Percentiles rank a stretch among this genome's conserved stretches.
phyloP scores from a whole-genome alignment of 1,140 invertebrate species.

The Aradophagus sp. region DNA sequence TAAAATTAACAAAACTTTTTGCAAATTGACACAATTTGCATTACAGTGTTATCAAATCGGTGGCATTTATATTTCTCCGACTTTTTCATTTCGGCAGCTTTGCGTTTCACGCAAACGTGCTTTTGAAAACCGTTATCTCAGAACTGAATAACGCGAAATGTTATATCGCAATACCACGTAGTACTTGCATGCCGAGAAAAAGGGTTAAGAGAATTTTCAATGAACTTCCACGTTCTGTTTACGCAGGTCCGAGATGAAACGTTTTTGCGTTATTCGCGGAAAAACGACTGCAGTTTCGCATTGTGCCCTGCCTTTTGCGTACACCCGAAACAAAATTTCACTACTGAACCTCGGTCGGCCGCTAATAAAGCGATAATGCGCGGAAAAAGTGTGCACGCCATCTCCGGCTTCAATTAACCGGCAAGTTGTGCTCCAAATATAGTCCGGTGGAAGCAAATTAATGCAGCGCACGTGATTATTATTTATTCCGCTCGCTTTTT shows the following conservation, averaged over 20 bases:
- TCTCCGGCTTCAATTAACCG: slow-evolving; percentile 9
- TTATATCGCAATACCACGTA: too few species aligned
- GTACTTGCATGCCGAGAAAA: slow-evolving; percentile 4
- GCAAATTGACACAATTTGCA: too few species aligned
- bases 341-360: slow-evolving; percentile 5
- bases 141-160: too few species aligned
- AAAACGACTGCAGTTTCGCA: slow-evolving; percentile 7
- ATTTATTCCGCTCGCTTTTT: too few species aligned
- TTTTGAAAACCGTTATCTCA: too few species aligned
- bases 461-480: too few species aligned
- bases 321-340: slow-evolving; percentile 20
- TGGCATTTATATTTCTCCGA: slow-evolving; percentile 7
- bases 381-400: background rate
- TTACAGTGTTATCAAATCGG: too few species aligned
- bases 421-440: background rate
- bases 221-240: slow-evolving; percentile 15
- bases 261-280: slow-evolving; percentile 22
- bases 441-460: background rate
- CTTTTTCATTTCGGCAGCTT: too few species aligned
- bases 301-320: slow-evolving; percentile 11
- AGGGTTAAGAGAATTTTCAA: slow-evolving; percentile 23
- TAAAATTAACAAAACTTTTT: too few species aligned
- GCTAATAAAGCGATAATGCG: slow-evolving; percentile 8
- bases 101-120: too few species aligned
- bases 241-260: slow-evolving; percentile 26